Conservation (phyloP, 2,888 invertebrate species). For the Galerucella nymphaeae region DNA sequence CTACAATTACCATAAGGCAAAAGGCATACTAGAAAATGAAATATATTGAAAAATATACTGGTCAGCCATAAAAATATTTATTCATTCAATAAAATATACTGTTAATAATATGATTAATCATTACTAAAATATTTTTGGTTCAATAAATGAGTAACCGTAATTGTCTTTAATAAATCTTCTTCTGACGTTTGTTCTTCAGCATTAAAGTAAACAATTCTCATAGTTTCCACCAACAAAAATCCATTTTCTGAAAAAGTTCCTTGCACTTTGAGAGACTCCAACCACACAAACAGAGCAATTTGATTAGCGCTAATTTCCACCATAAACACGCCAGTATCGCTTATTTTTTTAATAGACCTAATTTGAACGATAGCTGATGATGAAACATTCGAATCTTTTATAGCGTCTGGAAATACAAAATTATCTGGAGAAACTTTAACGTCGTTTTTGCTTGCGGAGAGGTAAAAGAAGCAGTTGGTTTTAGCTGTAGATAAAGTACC, state of each 20-base stretch:
- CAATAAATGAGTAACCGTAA: constrained; percentile 56
- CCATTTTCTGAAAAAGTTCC: constrained; percentile 85
- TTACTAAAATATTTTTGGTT: constrained; percentile 34
- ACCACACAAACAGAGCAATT: constrained; percentile 77
- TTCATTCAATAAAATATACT: too few species aligned
- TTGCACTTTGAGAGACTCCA: constrained; percentile 67
- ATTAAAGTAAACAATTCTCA: constrained; percentile 49
- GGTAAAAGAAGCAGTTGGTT: constrained; percentile 63
- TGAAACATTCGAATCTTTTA: constrained; percentile 66
- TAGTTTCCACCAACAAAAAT: constrained; percentile 63
- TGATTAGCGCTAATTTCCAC: constrained; percentile 65
- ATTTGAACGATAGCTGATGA: constrained; percentile 62
- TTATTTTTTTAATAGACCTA: constrained; percentile 44
- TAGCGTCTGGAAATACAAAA: constrained; percentile 73
- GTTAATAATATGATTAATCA: not conserved
- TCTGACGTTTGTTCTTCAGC: constrained; percentile 45
- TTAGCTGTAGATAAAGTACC: constrained; percentile 54
- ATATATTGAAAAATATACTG: constrained; percentile 1
- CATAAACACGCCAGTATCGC: constrained; percentile 47
- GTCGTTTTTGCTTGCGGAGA: constrained; percentile 66
- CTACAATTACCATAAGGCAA: constrained; percentile 68
- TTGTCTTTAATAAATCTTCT: constrained; percentile 48
- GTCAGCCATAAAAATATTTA: too few species aligned
- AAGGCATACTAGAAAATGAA: constrained; percentile 67
- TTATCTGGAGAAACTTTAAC: constrained; percentile 71